phyloP scores from a whole-genome alignment of 2,797 vertebrate genomes.

The Macropus fuliginosus region DNA sequence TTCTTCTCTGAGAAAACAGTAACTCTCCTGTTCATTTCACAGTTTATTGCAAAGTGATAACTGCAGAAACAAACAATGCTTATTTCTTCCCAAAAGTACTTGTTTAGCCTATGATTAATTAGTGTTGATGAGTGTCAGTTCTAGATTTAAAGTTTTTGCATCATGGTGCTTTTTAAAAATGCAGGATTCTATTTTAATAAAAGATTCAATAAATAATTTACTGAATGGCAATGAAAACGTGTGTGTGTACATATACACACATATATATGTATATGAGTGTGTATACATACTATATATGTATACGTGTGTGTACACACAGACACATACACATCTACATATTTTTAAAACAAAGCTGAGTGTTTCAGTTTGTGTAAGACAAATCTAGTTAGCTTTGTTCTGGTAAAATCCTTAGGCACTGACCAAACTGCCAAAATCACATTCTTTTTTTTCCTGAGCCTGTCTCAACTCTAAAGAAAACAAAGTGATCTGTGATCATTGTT shows the following conservation, averaged over 20 bases:
- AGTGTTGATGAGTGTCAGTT: not conserved
- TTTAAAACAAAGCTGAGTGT: not conserved
- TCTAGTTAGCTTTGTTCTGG: not conserved
- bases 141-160: not conserved
- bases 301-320: not conserved
- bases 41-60: not conserved
- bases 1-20: not conserved
- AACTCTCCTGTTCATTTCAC: not conserved
- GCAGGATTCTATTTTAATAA: not conserved
- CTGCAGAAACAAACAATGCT: not conserved
- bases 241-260: too few relatives aligned
- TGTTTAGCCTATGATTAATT: not conserved
- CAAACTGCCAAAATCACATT: not conserved
- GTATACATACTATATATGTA: too few relatives aligned
- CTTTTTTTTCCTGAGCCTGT: not conserved
- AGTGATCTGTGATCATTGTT: not conserved
- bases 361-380: not conserved
- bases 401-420: not conserved
- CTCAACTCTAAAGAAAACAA: not conserved
- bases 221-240: not conserved
- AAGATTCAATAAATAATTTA: not conserved
- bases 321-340: too few relatives aligned
- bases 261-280: too few relatives aligned
- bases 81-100: slow-evolving; percentile 11
- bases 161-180: slow-evolving; percentile 2